Evolutionary conservation across 2,113 vertebrate species (phyloP).

Genomic region (Willisornis vidua): DNA sequence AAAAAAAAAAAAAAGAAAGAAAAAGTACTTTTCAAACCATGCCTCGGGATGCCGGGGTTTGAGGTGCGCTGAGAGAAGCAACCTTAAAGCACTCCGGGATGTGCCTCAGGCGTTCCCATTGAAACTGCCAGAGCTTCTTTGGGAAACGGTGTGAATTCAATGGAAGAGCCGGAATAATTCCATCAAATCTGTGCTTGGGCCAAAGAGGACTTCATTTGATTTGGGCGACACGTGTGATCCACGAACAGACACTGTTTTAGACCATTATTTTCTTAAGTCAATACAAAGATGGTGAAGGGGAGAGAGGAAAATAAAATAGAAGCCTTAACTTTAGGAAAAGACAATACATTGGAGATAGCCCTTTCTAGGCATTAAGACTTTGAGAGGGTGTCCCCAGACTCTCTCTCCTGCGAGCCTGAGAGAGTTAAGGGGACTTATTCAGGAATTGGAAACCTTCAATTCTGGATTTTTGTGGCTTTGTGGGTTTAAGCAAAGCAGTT

Average conservation of each 20-base stretch:
- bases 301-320: slow-evolving; percentile 45
- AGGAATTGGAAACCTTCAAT: slow-evolving; percentile 35
- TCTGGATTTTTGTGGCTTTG: slow-evolving; percentile 47
- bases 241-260: slow-evolving; percentile 23
- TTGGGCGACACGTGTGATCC: slow-evolving; percentile 29
- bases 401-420: background rate
- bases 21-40: slow-evolving; percentile 33
- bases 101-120: slow-evolving; percentile 33
- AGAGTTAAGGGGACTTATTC: slow-evolving; percentile 53
- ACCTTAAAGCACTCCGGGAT: slow-evolving; percentile 40
- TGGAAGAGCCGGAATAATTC: slow-evolving; percentile 37
- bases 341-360: slow-evolving; percentile 17
- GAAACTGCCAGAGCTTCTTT: slow-evolving; percentile 25
- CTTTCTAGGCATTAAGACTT: slow-evolving; percentile 12
- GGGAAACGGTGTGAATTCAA: slow-evolving; percentile 43
- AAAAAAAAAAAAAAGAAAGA: too few species aligned
- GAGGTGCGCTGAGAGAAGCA: slow-evolving; percentile 29
- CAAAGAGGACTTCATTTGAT: slow-evolving; percentile 40
- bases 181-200: slow-evolving; percentile 38
- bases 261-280: slow-evolving; percentile 42
- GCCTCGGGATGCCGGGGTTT: slow-evolving; percentile 5
- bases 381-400: background rate
- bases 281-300: slow-evolving; percentile 36
- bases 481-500: slow-evolving; percentile 40
- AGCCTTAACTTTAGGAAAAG: slow-evolving; percentile 34